phyloP scores from a whole-genome alignment of 2,888 invertebrate genomes.

The Trypoxylon attenuatum region DNA sequence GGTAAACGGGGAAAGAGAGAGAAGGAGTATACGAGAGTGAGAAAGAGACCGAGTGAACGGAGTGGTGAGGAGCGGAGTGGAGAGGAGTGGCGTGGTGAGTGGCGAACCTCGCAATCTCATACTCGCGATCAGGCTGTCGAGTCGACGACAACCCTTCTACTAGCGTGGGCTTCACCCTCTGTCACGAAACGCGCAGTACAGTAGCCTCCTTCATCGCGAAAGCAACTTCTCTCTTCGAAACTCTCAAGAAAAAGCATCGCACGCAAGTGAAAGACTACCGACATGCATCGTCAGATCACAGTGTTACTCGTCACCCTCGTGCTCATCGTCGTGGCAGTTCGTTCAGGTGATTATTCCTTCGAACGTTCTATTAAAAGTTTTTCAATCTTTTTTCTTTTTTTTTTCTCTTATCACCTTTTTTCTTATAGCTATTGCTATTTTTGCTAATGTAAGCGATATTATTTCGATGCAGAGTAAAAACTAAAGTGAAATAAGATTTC shows the following conservation, averaged over 20 bases:
- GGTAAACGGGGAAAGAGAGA: neutral
- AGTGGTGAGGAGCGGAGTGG: neutral
- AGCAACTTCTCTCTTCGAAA: slow-evolving; percentile 6
- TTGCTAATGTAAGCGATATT: neutral
- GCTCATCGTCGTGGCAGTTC: slow-evolving; percentile 46
- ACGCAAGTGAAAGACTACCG: neutral
- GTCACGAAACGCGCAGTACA: slow-evolving; percentile 26
- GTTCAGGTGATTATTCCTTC: slow-evolving; percentile 55
- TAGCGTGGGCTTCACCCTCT: slow-evolving; percentile 30
- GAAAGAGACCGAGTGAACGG: neutral
- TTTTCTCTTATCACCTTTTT: neutral
- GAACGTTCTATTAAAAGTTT: neutral
- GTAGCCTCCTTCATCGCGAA: slow-evolving; percentile 16
- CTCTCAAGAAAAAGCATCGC: neutral
- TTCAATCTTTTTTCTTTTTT: neutral
- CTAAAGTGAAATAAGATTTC: too few species aligned
- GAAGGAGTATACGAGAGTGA: neutral
- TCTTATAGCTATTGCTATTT: neutral
- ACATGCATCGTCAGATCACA: slow-evolving; percentile 42
- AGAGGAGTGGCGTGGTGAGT: slow-evolving; percentile 42
- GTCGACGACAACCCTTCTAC: slow-evolving; percentile 43
- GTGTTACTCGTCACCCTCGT: slow-evolving; percentile 43
- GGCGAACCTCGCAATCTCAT: slow-evolving; percentile 43
- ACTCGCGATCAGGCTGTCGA: slow-evolving; percentile 52
- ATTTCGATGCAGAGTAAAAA: neutral